These are phyloP conservation scores for Phortica okadai DNA, from an alignment of 2,888 invertebrate genomes.

Conservation along the genomic window DNA sequence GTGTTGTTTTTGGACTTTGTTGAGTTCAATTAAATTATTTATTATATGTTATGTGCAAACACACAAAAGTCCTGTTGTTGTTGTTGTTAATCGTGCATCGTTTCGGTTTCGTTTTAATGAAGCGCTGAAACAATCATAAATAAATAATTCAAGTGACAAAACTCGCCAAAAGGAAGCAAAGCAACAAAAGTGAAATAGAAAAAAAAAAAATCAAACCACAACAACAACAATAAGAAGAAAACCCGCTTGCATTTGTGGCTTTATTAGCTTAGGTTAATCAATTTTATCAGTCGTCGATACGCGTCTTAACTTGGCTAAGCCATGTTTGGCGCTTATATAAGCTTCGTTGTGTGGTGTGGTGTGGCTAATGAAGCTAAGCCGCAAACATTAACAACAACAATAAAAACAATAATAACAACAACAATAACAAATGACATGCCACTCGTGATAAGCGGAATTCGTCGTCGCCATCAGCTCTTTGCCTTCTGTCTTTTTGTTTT, in stretches of 20 bases:
- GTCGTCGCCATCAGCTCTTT: conserved; percentile 52
- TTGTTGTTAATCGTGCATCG: neutral
- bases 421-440: neutral
- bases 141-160: conserved; percentile 23
- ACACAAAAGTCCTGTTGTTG: neutral
- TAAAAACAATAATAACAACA: neutral
- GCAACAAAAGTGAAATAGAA: conserved; percentile 32
- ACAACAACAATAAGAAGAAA: conserved; percentile 53
- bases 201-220: conserved; percentile 40
- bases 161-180: too few relatives aligned
- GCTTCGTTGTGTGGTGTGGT: conserved; percentile 22
- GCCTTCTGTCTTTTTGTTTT: conserved; percentile 54
- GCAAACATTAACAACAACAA: neutral
- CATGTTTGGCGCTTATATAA: conserved; percentile 66
- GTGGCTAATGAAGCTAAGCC: conserved; percentile 31
- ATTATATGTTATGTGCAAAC: conserved; percentile 13
- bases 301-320: conserved; percentile 62
- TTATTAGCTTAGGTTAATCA: conserved; percentile 55
- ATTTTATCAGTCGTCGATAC: conserved; percentile 45
- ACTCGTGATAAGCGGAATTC: neutral
- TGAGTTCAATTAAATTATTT: conserved; percentile 21
- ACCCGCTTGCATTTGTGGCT: conserved; percentile 8
- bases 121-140: conserved; percentile 40
- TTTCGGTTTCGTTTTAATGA: conserved; percentile 44
- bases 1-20: neutral